Evolutionary conservation across 2,797 vertebrate species (phyloP), one percentile per base, ranked within the genome.

Genomic region (Crenuchus spilurus): DNA sequence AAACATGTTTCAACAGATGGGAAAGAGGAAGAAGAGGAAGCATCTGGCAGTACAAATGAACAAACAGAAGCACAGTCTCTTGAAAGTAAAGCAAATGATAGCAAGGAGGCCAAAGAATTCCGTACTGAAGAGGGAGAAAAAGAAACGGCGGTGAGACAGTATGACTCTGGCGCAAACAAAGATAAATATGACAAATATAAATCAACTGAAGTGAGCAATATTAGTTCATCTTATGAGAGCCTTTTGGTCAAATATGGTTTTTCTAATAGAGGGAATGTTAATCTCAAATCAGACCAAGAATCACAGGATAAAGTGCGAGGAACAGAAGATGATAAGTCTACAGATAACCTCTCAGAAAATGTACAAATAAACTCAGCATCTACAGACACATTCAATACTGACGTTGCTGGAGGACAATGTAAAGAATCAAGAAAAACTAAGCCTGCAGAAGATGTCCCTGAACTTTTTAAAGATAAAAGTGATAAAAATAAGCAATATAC

Each of bases 181-280:
- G 24, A 72, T 20, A 72, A 72, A 67, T 10, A 24, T 55, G 72
- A 74, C 48, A 46, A 30, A 57, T 4, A 54, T 41, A 68, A 67
- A 60, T 37, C 68, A 72, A 75, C 22, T 62, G 66, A 48, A 14
- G 30, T 35, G 54, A 76, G 39, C 65, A 64, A 62, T 49, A 51
- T 64, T 31, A 48, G 35, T 74, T 64, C 72, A 68, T 74, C 72
- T 48, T 78, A 80, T 68, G 78, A 80, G n/a, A 72, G 72, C 51
- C 81, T 80, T 30, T 75, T 73, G 42, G 75, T 42, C 63, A 80
- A 80, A 83, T 71, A 76, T 68, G 78, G 72, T 55, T 57, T 78
- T 63, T 10, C 44, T n/a, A 51, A 33, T 24, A 44, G 30, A 70
- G 65, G 77, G 64, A 46, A 42, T 4, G 46, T 24, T 58, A 30